Evolutionary conservation across 2,113 vertebrate species (phyloP), one percentile per base, ranked within the genome.

Genomic region (Collichthys lucidus): DNA sequence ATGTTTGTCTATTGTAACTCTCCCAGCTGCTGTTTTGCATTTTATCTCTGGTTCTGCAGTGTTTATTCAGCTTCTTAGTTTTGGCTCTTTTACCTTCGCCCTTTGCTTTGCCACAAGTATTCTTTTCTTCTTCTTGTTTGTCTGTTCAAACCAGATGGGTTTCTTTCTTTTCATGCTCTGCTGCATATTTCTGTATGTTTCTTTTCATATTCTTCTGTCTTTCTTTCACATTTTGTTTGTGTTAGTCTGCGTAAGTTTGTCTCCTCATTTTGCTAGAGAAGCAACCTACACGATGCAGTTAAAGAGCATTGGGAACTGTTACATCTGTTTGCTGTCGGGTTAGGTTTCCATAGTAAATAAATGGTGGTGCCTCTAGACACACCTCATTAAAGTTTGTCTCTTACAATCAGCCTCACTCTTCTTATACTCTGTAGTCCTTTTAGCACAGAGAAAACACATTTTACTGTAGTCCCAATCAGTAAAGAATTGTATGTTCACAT

Each of bases 91-190:
- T 40, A 26, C 74, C 8, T 20, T 26, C 15, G 15, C 24, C 35
- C 35, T 9, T 40, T 40, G 35, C 35, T 40, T 40, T 40, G 35
- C 35, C 35, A 40, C 35, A 40, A 40, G 2, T 62, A 7, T 46
- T 55, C 10, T 56, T 31, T 52, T 10, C 11, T 53, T 75, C 20
- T 12, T 24, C 42, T 24, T 11, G 2, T 68, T 42, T 62, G 57
- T 63, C 63, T 68, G 8, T 57, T 79, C 40, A 70, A 24, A 22
- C 17, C 64, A 64, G 65, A 52, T 52, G 55, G 17, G 7, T 22
- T 52, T 60, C 29, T 69, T 47, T 46, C 17, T 46, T 22, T 64
- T 74, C 46, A 29, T 19, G 9, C 4, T 3, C n/a, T 2, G 0
- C 53, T 42, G 17, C 73, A 14, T 46, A 14, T 46, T 14, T 46